phyloP scores from a whole-genome alignment of 2,888 invertebrate species.

The Cenopis cana region DNA sequence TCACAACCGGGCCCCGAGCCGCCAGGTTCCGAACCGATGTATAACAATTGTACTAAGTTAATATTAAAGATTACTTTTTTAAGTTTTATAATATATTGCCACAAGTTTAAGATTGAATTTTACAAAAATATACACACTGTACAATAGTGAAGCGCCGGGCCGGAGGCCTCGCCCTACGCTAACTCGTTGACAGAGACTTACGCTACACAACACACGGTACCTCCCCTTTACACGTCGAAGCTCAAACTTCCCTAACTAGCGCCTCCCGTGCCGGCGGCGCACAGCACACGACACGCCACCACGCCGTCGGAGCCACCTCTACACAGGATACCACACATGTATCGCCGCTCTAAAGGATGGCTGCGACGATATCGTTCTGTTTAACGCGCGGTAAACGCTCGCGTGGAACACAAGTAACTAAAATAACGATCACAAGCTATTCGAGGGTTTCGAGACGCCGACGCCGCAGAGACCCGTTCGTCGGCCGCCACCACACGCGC shows the following conservation, averaged over 20 bases:
- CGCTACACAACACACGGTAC: constrained; percentile 25
- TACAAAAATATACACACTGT: constrained; percentile 85
- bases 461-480: not conserved
- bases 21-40: constrained; percentile 51
- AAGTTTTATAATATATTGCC: constrained; percentile 82
- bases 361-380: not conserved
- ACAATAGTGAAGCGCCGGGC: constrained; percentile 71
- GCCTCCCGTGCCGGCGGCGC: constrained; percentile 20
- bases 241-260: constrained; percentile 18
- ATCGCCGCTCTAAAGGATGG: too few relatives aligned
- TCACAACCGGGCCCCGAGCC: constrained; percentile 76
- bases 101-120: constrained; percentile 78
- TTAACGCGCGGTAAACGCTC: not conserved
- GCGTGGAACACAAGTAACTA: constrained; percentile 4
- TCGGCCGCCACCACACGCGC: not conserved
- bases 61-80: constrained; percentile 77
- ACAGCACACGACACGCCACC: too few relatives aligned
- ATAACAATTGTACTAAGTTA: constrained; percentile 79
- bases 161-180: constrained; percentile 3
- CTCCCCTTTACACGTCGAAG: constrained; percentile 32
- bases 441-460: constrained; percentile 17
- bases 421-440: constrained; percentile 34
- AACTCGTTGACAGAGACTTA: constrained; percentile 41
- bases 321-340: too few relatives aligned
- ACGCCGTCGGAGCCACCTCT: too few relatives aligned